Conservation (phyloP, 1,140 invertebrate genomes). For the Potamilus streckersoni region DNA sequence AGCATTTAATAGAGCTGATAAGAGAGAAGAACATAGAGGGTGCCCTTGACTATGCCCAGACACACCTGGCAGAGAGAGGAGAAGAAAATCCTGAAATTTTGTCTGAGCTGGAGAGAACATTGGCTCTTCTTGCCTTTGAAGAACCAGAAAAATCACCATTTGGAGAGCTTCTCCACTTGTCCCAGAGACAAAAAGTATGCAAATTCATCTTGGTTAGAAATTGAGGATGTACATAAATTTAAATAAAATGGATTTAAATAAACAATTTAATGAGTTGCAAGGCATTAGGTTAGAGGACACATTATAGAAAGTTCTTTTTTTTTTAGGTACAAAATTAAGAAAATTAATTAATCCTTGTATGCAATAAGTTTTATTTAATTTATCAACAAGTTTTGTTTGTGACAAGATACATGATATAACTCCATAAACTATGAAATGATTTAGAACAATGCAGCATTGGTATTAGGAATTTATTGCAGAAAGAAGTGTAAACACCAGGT, state of each 20-base stretch:
- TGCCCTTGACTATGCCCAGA: slow-evolving; percentile 95
- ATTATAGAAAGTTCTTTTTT: too few relatives aligned
- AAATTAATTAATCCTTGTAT: too few relatives aligned
- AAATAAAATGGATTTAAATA: not conserved
- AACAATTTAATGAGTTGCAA: too few relatives aligned
- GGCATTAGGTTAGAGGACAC: too few relatives aligned
- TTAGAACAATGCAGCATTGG: too few relatives aligned
- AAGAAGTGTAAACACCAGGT: too few relatives aligned
- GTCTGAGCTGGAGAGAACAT: slow-evolving; percentile 78
- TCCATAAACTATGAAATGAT: too few relatives aligned
- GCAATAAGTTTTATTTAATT: too few relatives aligned
- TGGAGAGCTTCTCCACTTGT: slow-evolving; percentile 83
- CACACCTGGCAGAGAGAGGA: slow-evolving; percentile 89
- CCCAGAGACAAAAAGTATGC: slow-evolving; percentile 80
- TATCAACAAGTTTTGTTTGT: too few relatives aligned
- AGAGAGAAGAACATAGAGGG: slow-evolving; percentile 91
- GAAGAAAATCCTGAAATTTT: slow-evolving; percentile 82
- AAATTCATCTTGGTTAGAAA: not conserved
- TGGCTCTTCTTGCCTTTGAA: slow-evolving; percentile 96
- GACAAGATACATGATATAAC: too few relatives aligned
- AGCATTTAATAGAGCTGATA: slow-evolving; percentile 95
- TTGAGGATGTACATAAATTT: not conserved
- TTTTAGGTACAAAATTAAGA: too few relatives aligned
- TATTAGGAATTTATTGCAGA: too few relatives aligned
- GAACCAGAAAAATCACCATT: slow-evolving; percentile 95